Evolutionary conservation across 2,888 invertebrate species (phyloP), one percentile per base, ranked within the genome.

Genomic region (Esperia sulphurella): DNA sequence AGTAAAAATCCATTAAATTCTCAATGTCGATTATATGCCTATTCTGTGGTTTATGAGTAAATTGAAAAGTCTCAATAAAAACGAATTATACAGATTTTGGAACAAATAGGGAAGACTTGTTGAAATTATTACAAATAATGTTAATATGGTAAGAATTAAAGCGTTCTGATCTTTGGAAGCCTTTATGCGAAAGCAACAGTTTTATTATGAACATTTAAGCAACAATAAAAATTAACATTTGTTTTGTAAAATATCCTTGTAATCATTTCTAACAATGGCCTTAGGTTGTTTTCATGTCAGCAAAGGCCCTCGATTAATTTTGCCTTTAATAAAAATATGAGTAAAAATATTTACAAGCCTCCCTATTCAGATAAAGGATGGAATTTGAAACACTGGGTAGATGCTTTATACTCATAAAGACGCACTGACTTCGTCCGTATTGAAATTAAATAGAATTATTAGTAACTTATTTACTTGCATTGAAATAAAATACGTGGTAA

Each of bases 171-270:
- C n/a, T n/a, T n/a, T n/a, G 65, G 68, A 68, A 63, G 62, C 59
- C 61, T 59, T 59, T 65, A 61, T 54, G 63, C 54, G 51, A 61
- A 50, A 52, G 53, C 57, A 59, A 65, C 58, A 75, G 72, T 69
- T 72, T 71, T 79, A 65, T 61, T 41, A 48, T 41, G 46, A 58
- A 52, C 57, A 72, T 76, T 71, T 41, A 68, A 70, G 73, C 80
- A 81, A 85, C 86, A 81, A 85, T 86, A 83, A 81, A 83, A 82
- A 86, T 83, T 85, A 83, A 83, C 82, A 84, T 85, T 85, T 79
- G 71, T 79, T 78, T 78, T 81, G 72, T 78, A 71, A 79, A 76
- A 77, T 74, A 79, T 79, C 76, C 77, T 79, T 80, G 76, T 83
- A 84, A 84, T 85, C 79, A 84, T 78, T 75, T 64, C 66, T 79